Base-by-base conservation (phyloP, 2,888 invertebrate genomes). In the Oscheius sp. region DNA sequence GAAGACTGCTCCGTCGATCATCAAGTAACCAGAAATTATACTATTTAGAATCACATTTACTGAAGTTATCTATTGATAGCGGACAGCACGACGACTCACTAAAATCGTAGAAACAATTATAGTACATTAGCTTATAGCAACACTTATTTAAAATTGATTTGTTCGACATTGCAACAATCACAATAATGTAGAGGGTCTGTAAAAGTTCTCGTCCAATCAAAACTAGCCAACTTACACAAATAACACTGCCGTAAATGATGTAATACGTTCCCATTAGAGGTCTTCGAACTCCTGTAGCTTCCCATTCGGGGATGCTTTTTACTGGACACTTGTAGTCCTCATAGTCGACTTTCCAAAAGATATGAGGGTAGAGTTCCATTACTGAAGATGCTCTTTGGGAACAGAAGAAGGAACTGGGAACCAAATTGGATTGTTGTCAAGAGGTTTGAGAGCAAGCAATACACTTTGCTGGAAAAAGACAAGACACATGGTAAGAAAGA, bases 41-140 rank as follows among this genome's bases (percentile, higher is more conserved):
- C 63, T 63, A 29, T 63, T 63, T 21, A 63, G 48, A 29, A 63
- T 29, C 2, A 63, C 63, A 29, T 63, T 63, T 2, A 63, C 63
- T 63, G 48, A 32, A 60, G 35, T 2, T 42, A 21, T 21, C 21
- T 21, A 21, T 21, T 21, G 21, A 21, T 21, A 21, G 21, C 21
- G 21, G 21, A 21, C 21, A 21, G 42, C 3, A 42, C 2, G 48
- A 21, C 5, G 10, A 21, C 63, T 63, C 47, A 63, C 63, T 47
- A 2, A 63, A 47, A 32, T 63, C 63, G 32, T 48, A 63, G 48
- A 63, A 63, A 21, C 63, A 63, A 48, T 63, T 63, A 48, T 63
- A 63, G 48, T 63, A 63, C 63, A 63, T 63, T 13, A 63, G 47
- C 11, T 63, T 63, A n/a, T 63, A 63, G n/a, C 48, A 47, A 29